Evolutionary conservation across 2,888 invertebrate genomes (phyloP), one percentile per base, ranked within the genome.

Genomic region (Parapristionchus giblindavisi): DNA sequence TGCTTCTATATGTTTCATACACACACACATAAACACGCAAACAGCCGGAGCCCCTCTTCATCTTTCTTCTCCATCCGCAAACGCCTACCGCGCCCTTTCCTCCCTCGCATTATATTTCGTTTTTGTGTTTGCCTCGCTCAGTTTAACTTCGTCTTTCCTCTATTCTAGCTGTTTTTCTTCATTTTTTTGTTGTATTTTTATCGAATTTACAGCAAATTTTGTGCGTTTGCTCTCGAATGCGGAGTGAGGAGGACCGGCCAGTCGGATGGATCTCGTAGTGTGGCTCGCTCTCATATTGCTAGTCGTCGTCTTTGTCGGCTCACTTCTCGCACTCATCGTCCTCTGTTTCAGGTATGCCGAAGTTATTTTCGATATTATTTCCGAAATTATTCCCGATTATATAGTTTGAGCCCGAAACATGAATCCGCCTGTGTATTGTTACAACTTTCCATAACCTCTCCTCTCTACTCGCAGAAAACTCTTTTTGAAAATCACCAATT

Each of bases 251-350:
- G 43, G 29, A 14, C 3, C 32, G 40, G 38, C 2, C n/a, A 24
- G 11, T 51, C 90, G 90, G 80, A 92, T 92, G 91, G 92, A 93
- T 88, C 91, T 92, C 79, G 91, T 92, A 61, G 92, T 92, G 54
- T 91, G 92, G 40, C 91, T 92, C 63, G 92, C 92, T 52, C 91
- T 93, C 27, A 75, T 91, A 58, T 91, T 92, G 6, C 89, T 93
- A 54, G 91, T 91, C 72, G 91, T 92, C 34, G 92, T 93, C 78
- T 93, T 93, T 88, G 89, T 92, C 58, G 92, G 92, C 74, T 92
- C 93, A 8, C 90, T 93, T 77, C 88, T 92, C 48, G 91, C 92
- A 4, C 89, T 93, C 21, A 88, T 93, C 56, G 88, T 92, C 68
- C 81, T 85, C 5, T 51, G 51, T 56, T 8, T n/a, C 40, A 43